phyloP scores from a whole-genome alignment of 2,888 invertebrate species.

The Tipula helvola region DNA sequence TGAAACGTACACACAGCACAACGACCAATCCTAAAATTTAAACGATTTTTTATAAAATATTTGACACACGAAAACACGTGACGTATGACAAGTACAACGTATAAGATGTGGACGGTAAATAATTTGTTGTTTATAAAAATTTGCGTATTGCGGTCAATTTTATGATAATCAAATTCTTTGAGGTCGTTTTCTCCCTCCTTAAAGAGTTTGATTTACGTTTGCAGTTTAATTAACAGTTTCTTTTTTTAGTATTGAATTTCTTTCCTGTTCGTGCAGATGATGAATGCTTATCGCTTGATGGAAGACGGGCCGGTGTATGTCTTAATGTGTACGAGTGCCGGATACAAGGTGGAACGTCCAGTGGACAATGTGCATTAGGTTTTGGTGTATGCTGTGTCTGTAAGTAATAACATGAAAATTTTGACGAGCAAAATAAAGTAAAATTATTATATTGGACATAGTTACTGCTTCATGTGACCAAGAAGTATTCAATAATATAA shows the following conservation, averaged over 20 bases:
- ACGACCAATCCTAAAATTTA: background rate
- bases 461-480: constrained; percentile 64
- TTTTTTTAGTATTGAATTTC: constrained; percentile 57
- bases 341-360: constrained; percentile 53
- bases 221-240: background rate
- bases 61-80: background rate
- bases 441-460: constrained; percentile 26
- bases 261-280: constrained; percentile 73
- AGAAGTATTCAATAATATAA: constrained; percentile 61
- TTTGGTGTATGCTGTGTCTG: constrained; percentile 79
- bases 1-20: background rate
- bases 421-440: background rate
- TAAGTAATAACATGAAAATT: constrained; percentile 38
- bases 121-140: background rate
- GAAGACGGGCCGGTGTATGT: constrained; percentile 59
- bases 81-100: background rate
- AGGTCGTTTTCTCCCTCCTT: background rate
- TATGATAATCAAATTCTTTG: background rate
- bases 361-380: constrained; percentile 69
- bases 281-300: constrained; percentile 61
- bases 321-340: constrained; percentile 76
- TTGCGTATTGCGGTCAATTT: background rate
- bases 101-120: background rate
- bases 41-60: background rate
- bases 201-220: background rate